Percentiles rank a stretch among this genome's conserved stretches.
phyloP scores from a whole-genome alignment of 2,113 vertebrate species.

The Mungos mungo region DNA sequence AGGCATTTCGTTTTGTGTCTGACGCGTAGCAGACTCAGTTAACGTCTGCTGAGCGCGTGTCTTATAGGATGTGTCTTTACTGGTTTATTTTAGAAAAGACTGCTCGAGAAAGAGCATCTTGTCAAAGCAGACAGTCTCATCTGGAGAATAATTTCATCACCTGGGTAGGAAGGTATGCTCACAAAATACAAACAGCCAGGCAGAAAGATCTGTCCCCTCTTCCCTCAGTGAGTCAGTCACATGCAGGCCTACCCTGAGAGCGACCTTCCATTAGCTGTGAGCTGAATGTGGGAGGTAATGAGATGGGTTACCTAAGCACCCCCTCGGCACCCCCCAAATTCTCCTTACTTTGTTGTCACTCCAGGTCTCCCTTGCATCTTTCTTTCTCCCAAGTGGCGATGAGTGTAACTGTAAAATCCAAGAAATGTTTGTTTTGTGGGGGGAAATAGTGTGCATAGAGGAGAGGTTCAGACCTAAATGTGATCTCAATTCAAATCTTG shows the following conservation, averaged over 20 bases:
- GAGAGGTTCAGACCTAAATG: neutral
- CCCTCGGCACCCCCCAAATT: no score
- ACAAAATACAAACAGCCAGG: neutral
- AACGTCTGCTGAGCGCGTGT: neutral
- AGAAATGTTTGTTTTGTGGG: neutral
- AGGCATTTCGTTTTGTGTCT: neutral
- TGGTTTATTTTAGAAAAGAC: neutral
- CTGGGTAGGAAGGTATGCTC: neutral
- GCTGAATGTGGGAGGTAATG: neutral
- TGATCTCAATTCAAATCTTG: neutral
- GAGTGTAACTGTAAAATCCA: neutral
- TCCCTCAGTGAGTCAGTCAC: neutral
- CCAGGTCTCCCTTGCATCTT: neutral
- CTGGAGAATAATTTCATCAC: neutral
- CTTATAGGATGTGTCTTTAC: neutral
- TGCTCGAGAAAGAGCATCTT: neutral
- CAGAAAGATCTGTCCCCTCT: neutral
- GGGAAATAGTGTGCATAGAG: neutral
- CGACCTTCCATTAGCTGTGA: neutral
- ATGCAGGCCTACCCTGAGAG: neutral
- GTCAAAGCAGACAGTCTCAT: neutral
- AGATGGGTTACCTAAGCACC: neutral
- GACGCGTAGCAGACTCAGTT: neutral
- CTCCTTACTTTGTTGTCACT: neutral
- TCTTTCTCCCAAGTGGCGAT: neutral